Base-by-base conservation (phyloP, 2,888 invertebrate species). In the Slavum lentiscoides region DNA sequence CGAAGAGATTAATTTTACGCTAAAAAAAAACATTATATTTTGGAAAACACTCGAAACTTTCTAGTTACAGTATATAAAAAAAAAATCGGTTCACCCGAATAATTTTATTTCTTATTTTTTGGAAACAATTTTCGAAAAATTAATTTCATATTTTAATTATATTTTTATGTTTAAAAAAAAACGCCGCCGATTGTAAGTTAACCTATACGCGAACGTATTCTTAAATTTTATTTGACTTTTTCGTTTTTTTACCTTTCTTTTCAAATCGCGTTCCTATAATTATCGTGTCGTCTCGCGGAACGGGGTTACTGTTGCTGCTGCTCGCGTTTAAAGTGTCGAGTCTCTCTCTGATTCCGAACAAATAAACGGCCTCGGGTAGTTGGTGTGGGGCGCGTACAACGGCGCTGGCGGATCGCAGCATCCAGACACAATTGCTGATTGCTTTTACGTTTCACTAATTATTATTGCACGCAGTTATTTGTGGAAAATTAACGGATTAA, bases 361-460 rank as follows among this genome's bases (percentile, higher is more conserved):
- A 76, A 76, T 76, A 76, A 76, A 76, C 13, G 58, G n/a, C 67
- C 61, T 13, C 53, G 49, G 69, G 61, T 61, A 2, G 30, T 1
- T 2, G 30, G 4, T 30, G 30, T 30, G 30, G 30, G 30, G 30
- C 4, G 30, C 30, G 30, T 30, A 39, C 58, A 68, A 68, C 23
- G 58, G 59, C 58, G 67, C 49, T 37, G 30, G 61, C 49, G 69
- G 59, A 76, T 64, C 74, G 53, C 30, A 30, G 30, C 30, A 53
- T 23, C 43, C 61, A 76, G 49, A 76, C 67, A 75, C 67, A 75
- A 76, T 49, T 61, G 59, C 76, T 69, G 68, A 76, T 76, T 76
- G 76, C 76, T 61, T 76, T 76, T 61, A 49, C 76, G 61, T 76
- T 67, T 61, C 76, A 61, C 68, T 76, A 76, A 76, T 69, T 76